phyloP scores from a whole-genome alignment of 2,888 invertebrate genomes.

The Hypena proboscidalis region DNA sequence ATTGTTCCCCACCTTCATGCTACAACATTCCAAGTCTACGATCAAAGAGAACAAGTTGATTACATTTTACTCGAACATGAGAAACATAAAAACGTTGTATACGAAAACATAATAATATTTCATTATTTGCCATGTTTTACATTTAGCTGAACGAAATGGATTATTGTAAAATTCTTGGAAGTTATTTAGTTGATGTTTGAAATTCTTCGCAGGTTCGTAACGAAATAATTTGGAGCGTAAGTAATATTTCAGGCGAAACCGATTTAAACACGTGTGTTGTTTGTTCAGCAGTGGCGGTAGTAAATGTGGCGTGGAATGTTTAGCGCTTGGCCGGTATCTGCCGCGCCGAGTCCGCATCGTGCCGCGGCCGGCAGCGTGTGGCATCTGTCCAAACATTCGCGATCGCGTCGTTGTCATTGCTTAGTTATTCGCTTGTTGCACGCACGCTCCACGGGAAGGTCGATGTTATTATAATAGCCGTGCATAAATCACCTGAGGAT shows the following conservation, averaged over 20 bases:
- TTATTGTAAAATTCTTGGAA: constrained; percentile 25
- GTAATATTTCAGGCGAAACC: constrained; percentile 61
- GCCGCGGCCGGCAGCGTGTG: constrained; percentile 36
- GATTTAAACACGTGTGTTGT: constrained; percentile 69
- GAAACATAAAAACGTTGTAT: constrained; percentile 1
- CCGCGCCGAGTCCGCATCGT: constrained; percentile 11
- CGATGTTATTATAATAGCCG: constrained; percentile 39
- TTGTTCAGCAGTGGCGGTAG: constrained; percentile 60
- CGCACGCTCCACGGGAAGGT: constrained; percentile 45
- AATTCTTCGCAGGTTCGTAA: constrained; percentile 47
- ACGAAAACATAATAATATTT: constrained; percentile 8
- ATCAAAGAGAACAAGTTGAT: constrained; percentile 12
- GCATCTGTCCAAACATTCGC: constrained; percentile 67
- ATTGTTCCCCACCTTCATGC: neutral
- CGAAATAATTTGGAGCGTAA: constrained; percentile 54
- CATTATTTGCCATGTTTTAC: constrained; percentile 5
- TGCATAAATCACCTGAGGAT: constrained; percentile 31
- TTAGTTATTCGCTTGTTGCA: constrained; percentile 57
- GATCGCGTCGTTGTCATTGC: constrained; percentile 49
- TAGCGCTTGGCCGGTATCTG: constrained; percentile 38
- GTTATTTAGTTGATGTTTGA: constrained; percentile 25
- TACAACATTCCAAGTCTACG: constrained; percentile 2
- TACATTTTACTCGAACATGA: constrained; percentile 7
- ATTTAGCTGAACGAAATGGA: constrained; percentile 9
- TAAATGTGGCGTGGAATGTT: constrained; percentile 62